Evolutionary conservation across 2,113 vertebrate genomes (phyloP).

Genomic region (Tetrao urogallus): DNA sequence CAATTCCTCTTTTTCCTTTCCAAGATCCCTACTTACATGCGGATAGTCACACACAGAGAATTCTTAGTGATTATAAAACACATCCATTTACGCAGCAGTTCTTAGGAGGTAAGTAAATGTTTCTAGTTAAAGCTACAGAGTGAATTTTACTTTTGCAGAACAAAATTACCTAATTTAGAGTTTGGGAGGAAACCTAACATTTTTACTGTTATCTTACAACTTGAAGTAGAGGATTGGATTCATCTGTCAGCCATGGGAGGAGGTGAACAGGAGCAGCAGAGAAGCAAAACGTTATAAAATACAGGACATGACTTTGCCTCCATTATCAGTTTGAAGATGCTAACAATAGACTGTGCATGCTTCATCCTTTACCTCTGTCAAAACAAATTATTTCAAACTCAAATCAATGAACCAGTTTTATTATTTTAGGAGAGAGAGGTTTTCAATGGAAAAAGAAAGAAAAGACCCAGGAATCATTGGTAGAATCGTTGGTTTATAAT

Average conservation of each 20-base stretch:
- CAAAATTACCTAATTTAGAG: background rate
- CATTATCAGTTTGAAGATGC: background rate
- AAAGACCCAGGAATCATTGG: conserved; percentile 29
- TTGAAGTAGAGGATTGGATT: background rate
- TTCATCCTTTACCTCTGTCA: background rate
- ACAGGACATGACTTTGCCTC: background rate
- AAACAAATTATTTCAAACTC: conserved; percentile 26
- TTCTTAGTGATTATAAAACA: background rate
- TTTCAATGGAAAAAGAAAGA: background rate
- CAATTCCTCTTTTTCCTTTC: background rate
- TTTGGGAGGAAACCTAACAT: background rate
- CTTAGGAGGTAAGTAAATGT: background rate
- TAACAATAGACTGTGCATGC: background rate
- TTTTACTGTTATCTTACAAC: background rate
- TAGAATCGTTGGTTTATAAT: conserved; percentile 71
- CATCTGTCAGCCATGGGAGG: background rate
- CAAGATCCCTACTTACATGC: background rate
- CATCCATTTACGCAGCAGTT: background rate
- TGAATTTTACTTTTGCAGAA: background rate
- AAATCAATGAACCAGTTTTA: conserved; percentile 51
- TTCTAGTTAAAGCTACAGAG: background rate
- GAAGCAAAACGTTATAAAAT: conserved; percentile 8
- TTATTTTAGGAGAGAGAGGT: conserved; percentile 26
- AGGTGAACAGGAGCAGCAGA: background rate
- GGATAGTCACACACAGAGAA: background rate